Evolutionary conservation across 1,140 invertebrate genomes (phyloP), one percentile per base, ranked within the genome.

Genomic region (Diplogasteroides magnus): DNA sequence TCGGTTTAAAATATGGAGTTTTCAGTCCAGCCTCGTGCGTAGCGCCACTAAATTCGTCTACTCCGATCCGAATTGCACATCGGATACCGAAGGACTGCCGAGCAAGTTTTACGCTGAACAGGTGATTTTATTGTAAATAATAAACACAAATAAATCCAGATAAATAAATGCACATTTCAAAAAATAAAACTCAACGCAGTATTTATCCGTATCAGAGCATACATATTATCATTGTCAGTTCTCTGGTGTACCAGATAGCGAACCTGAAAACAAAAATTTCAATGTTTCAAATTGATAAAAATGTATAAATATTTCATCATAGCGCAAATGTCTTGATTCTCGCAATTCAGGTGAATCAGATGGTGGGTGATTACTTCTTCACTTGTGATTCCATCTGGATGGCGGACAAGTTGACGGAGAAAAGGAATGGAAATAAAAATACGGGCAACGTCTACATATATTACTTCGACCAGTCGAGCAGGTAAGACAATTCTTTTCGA

Each of bases 301-400:
- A n/a, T n/a, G n/a, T n/a, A n/a, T 68, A 69, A 68, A 11, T 48
- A 3, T 14, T 69, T 26, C 6, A 69, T 67, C 14, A 6, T 67
- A 65, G 6, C 27, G 6, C 69, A 48, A 6, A 11, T 48, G 6
- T 11, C 19, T 11, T 26, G 32, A 67, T 74, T 23, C 26, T 31
- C 19, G 19, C 26, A 26, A 58, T 71, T 25, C 61, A 76, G 76
- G 65, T 79, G 11, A 82, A 82, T 67, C 80, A 82, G 68, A 82
- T 82, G 80, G 78, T 79, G 15, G 74, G 78, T 55, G 77, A 81
- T 32, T 81, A 81, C 65, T 81, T 82, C 64, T 81, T 81, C 69
- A 82, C 80, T 15, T 81, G 79, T 72, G 78, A 80, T 65, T 73
- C 70, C 57, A 67, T 83, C 15, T 82, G 80, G 80, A 56, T 83